Conservation (phyloP, 2,888 invertebrate genomes). For the Harmothoe impar region DNA sequence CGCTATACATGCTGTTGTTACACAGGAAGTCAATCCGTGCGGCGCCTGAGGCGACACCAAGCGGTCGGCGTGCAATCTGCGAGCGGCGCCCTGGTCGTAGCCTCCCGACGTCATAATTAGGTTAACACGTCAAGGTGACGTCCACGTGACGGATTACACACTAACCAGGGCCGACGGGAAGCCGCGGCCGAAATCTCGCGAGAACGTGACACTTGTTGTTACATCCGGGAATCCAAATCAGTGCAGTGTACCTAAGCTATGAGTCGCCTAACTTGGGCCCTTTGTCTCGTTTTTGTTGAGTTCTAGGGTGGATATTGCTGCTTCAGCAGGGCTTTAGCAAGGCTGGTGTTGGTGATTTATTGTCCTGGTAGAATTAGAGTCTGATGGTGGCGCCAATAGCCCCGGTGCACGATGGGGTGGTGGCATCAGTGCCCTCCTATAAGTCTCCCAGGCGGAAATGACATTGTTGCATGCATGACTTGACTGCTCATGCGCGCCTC, state of each 20-base stretch:
- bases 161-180: conserved; percentile 37
- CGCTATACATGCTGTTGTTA: not conserved
- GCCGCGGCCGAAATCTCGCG: conserved; percentile 32
- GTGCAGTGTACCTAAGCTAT: not conserved
- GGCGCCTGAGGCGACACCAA: conserved; percentile 45
- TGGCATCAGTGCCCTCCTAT: conserved; percentile 30
- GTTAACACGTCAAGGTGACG: conserved; percentile 52
- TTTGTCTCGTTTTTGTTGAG: not conserved
- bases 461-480: conserved; percentile 52
- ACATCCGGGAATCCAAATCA: not conserved
- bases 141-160: conserved; percentile 47
- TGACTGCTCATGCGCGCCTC: conserved; percentile 28
- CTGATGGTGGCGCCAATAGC: not conserved
- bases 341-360: conserved; percentile 40
- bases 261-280: not conserved
- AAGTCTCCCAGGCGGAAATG: conserved; percentile 14
- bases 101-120: conserved; percentile 44
- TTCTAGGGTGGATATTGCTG: not conserved
- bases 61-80: conserved; percentile 40
- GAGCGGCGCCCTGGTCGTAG: not conserved
- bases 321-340: not conserved
- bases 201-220: conserved; percentile 18
- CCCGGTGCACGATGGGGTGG: not conserved
- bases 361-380: not conserved
- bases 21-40: conserved; percentile 41